These are phyloP conservation scores for Apotomis turbidana DNA, from an alignment of 2,888 invertebrate genomes.

Conservation along the genomic window DNA sequence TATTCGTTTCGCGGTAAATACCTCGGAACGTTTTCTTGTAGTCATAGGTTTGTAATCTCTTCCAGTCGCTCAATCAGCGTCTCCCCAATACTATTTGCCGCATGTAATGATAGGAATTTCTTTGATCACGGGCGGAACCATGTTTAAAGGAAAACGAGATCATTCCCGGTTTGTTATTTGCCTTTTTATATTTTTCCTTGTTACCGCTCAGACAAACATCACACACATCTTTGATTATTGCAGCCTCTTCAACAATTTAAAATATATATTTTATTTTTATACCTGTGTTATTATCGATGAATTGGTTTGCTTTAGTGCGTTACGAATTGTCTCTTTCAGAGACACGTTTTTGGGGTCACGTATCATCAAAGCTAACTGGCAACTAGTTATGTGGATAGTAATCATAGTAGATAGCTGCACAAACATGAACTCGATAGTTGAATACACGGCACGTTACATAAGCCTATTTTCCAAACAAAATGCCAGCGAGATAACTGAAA, in stretches of 20 bases:
- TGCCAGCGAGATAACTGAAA: background rate
- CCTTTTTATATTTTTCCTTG: conserved; percentile 19
- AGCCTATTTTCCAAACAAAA: background rate
- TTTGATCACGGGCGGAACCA: conserved; percentile 13
- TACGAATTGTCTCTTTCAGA: no score
- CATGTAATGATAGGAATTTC: conserved; percentile 22
- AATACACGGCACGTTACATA: no score
- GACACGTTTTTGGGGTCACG: no score
- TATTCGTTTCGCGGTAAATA: conserved; percentile 30
- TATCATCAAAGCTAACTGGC: no score
- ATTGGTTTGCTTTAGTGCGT: no score
- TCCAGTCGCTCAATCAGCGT: conserved; percentile 27
- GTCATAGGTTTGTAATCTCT: conserved; percentile 22
- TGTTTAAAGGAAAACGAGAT: conserved; percentile 31
- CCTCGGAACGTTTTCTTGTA: conserved; percentile 16
- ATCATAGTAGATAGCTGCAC: no score
- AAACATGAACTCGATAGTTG: no score
- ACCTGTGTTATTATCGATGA: no score
- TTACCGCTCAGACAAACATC: conserved; percentile 3
- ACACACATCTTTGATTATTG: conserved; percentile 18
- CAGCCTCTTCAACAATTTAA: background rate
- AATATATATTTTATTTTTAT: no score
- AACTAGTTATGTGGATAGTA: no score
- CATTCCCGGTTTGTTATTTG: conserved; percentile 23
- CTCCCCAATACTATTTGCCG: conserved; percentile 16